A percentile compares a stretch with the other conserved stretches of the same genome.
These are phyloP conservation scores for Pseudois nayaur DNA, from an alignment of 2,113 vertebrate genomes.

Conservation along the genomic window DNA sequence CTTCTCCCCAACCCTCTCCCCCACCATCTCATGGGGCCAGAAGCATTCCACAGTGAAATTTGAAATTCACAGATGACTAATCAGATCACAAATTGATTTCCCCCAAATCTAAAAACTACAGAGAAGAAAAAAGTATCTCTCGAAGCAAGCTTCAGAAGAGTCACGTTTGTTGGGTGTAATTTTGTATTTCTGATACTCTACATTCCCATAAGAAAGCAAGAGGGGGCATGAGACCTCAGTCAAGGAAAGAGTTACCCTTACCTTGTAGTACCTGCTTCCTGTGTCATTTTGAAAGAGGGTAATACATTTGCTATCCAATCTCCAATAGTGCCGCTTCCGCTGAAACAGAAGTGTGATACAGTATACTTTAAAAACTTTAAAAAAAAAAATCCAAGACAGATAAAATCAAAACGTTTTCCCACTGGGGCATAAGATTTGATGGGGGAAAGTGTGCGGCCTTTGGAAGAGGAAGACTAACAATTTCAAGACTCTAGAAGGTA, in stretches of 20 bases:
- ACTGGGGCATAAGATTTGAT: not conserved
- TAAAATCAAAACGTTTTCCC: conserved; percentile 10
- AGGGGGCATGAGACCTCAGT: not conserved
- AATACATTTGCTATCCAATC: conserved; percentile 97
- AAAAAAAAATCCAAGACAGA: not conserved
- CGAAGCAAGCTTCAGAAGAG: not conserved
- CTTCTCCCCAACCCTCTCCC: no score
- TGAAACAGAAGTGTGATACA: conserved; percentile 72
- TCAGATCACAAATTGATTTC: not conserved
- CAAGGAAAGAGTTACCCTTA: conserved; percentile 64
- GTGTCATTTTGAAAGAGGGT: conserved; percentile 97
- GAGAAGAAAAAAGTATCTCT: not conserved
- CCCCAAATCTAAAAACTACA: not conserved
- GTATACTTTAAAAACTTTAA: not conserved
- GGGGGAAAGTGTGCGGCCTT: not conserved
- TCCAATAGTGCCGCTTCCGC: conserved; percentile 98
- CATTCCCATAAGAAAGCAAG: not conserved
- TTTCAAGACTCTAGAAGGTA: not conserved
- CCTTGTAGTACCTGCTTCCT: conserved; percentile 98
- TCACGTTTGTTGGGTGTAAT: not conserved
- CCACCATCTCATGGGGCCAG: not conserved
- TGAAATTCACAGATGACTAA: not conserved
- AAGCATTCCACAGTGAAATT: not conserved
- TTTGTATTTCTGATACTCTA: not conserved
- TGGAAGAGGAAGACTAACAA: not conserved